These are phyloP conservation scores for Ligdia adustata DNA, from an alignment of 2,888 invertebrate genomes.

Conservation along the genomic window DNA sequence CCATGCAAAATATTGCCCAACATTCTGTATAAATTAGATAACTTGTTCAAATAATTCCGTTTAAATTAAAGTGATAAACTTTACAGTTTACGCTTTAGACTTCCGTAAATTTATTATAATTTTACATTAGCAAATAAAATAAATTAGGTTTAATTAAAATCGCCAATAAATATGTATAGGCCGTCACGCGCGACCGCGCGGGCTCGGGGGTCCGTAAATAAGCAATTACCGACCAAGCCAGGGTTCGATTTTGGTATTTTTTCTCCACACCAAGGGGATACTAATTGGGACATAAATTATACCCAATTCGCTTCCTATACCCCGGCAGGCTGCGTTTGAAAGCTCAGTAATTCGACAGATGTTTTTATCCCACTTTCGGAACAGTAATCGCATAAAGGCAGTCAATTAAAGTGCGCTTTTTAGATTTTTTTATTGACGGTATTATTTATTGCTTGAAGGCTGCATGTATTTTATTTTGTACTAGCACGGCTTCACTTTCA, in stretches of 20 bases:
- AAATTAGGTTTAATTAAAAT: constrained; percentile 43
- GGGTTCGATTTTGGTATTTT: constrained; percentile 58
- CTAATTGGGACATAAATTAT: constrained; percentile 70
- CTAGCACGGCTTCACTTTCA: no score
- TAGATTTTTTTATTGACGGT: constrained; percentile 17
- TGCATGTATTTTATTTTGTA: neutral
- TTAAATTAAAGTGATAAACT: no score
- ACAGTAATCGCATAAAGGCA: constrained; percentile 21
- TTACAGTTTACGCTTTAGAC: no score
- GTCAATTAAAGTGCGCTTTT: constrained; percentile 31
- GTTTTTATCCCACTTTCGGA: constrained; percentile 32
- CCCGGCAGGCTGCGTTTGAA: constrained; percentile 44
- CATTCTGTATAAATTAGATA: no score
- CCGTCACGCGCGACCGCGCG: constrained; percentile 40
- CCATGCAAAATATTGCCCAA: no score
- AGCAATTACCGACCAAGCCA: constrained; percentile 62
- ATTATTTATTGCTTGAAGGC: constrained; percentile 14
- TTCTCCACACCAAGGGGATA: constrained; percentile 48
- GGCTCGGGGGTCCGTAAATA: constrained; percentile 51
- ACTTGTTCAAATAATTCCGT: no score
- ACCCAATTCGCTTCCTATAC: constrained; percentile 53
- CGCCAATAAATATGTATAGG: constrained; percentile 42
- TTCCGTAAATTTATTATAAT: neutral
- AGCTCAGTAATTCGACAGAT: constrained; percentile 46
- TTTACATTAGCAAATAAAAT: constrained; percentile 7